Evolutionary conservation across 2,888 invertebrate genomes (phyloP).

Genomic region (Euzetes globulus): DNA sequence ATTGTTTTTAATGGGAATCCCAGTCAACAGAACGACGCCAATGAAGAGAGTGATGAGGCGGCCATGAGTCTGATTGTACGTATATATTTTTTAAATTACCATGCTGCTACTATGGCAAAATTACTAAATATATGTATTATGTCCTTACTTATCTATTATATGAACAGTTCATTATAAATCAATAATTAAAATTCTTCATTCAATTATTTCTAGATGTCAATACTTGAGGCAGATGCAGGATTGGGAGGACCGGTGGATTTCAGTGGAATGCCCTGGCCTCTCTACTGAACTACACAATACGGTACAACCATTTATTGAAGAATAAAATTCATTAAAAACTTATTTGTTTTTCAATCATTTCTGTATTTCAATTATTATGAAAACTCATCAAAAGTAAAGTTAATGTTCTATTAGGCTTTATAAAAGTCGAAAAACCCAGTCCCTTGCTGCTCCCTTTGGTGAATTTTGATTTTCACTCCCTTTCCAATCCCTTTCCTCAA

Average conservation of each 20-base stretch:
- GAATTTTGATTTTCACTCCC: no score
- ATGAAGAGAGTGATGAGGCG: constrained; percentile 75
- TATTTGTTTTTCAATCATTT: no score
- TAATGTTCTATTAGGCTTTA: no score
- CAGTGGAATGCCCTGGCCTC: constrained; percentile 74
- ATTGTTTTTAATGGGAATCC: constrained; percentile 43
- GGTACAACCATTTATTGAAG: no score
- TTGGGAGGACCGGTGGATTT: constrained; percentile 79
- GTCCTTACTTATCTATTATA: not conserved
- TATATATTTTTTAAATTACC: not conserved
- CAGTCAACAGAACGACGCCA: constrained; percentile 45
- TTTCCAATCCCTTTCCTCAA: no score
- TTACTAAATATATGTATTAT: not conserved
- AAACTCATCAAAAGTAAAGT: no score
- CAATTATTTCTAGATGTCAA: constrained; percentile 57
- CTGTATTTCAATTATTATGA: no score
- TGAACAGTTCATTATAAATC: not conserved
- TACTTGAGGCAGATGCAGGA: constrained; percentile 79
- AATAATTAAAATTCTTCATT: not conserved
- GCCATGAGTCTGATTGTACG: constrained; percentile 72
- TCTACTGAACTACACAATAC: no score
- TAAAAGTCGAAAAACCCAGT: no score
- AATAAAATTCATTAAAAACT: no score
- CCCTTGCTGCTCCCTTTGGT: no score
- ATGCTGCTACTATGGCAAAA: no score